These are phyloP conservation scores for Hypomecis atomaria DNA, from an alignment of 2,888 invertebrate species.

Conservation along the genomic window DNA sequence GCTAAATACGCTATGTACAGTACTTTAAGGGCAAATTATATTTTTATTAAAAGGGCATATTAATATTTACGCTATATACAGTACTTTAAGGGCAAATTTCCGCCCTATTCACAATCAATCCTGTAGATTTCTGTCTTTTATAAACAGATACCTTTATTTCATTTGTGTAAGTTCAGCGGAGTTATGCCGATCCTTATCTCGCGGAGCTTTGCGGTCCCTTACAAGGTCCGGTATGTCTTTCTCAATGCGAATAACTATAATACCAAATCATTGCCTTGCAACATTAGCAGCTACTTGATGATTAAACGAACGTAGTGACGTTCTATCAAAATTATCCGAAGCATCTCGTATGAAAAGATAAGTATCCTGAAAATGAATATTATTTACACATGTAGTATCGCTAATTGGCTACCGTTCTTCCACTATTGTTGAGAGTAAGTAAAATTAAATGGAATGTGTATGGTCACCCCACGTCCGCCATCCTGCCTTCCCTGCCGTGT, in stretches of 20 bases:
- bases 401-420: no score
- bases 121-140: slow-evolving; percentile 17
- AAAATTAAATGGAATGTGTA: no score
- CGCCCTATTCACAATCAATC: slow-evolving; percentile 26
- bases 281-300: slow-evolving; percentile 7
- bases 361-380: no score
- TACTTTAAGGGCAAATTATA: slow-evolving; percentile 40
- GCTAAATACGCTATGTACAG: background rate
- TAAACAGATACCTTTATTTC: slow-evolving; percentile 28
- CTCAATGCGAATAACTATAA: slow-evolving; percentile 59
- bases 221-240: slow-evolving; percentile 65
- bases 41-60: no score
- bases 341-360: no score
- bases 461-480: no score
- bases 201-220: slow-evolving; percentile 65
- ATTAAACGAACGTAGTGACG: no score
- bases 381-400: no score
- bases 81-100: slow-evolving; percentile 41
- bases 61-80: background rate
- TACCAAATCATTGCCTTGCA: slow-evolving; percentile 22
- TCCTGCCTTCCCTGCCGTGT: no score
- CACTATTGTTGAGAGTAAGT: no score
- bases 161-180: slow-evolving; percentile 48
- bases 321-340: no score
- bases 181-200: slow-evolving; percentile 64